Evolutionary conservation across 2,888 invertebrate genomes (phyloP).

Genomic region (Caenorhabditis afra): DNA sequence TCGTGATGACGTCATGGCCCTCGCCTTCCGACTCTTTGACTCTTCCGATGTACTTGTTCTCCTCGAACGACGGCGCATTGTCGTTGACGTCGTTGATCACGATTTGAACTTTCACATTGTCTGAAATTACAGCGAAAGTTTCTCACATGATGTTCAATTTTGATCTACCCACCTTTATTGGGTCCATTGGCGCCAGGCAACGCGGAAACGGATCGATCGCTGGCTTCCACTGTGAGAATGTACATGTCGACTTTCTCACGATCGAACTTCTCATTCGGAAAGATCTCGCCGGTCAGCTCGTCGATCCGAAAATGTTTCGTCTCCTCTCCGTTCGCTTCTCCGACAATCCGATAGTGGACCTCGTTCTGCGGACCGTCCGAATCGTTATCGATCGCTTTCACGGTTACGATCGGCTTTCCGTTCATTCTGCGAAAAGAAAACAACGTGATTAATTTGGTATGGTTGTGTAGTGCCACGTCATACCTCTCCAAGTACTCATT

Average conservation of each 20-base stretch:
- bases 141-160: not conserved
- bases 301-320: slow-evolving; percentile 89
- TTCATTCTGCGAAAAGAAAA: slow-evolving; percentile 53
- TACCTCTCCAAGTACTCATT: slow-evolving; percentile 72
- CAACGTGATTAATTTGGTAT: too few species aligned
- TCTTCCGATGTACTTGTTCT: slow-evolving; percentile 66
- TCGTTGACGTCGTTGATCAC: slow-evolving; percentile 98
- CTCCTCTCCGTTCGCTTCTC: slow-evolving; percentile 63
- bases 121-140: slow-evolving; percentile 64
- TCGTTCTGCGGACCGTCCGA: slow-evolving; percentile 75
- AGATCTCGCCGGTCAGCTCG: slow-evolving; percentile 89
- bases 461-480: too few species aligned
- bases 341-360: slow-evolving; percentile 76
- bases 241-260: slow-evolving; percentile 96
- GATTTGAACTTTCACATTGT: slow-evolving; percentile 92
- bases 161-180: slow-evolving; percentile 71
- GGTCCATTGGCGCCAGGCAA: slow-evolving; percentile 78
- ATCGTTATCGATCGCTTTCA: slow-evolving; percentile 77
- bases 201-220: slow-evolving; percentile 96
- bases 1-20: slow-evolving; percentile 65
- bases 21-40: slow-evolving; percentile 68
- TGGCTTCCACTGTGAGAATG: slow-evolving; percentile 95
- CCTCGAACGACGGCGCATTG: slow-evolving; percentile 95
- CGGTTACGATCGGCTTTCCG: slow-evolving; percentile 70
- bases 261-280: slow-evolving; percentile 85